phyloP scores from a whole-genome alignment of 2,888 invertebrate genomes.

The Pharmacophagus antenor region DNA sequence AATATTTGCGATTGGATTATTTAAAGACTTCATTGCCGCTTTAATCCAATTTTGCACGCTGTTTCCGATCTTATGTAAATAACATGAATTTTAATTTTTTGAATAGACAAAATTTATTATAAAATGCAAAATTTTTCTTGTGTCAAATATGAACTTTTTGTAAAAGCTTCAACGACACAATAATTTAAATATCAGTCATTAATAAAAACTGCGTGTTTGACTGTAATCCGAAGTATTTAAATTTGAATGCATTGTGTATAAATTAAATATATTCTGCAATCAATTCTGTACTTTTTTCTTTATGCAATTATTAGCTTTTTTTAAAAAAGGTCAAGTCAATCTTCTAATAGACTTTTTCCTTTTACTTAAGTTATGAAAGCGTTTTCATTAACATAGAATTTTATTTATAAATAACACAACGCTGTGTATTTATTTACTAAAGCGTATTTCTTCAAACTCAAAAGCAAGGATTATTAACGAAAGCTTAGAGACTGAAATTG shows the following conservation, averaged over 20 bases:
- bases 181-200: background rate
- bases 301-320: too few species aligned
- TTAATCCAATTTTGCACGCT: background rate
- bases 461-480: background rate
- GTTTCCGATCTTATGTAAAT: background rate
- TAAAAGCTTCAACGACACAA: background rate
- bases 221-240: too few species aligned
- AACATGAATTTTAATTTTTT: background rate
- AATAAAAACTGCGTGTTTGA: too few species aligned
- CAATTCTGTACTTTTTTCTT: too few species aligned
- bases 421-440: background rate
- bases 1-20: constrained; percentile 1
- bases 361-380: background rate
- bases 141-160: background rate
- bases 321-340: background rate
- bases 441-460: background rate
- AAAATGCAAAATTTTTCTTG: background rate
- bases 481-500: background rate
- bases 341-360: background rate
- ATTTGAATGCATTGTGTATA: too few species aligned
- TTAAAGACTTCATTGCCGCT: background rate
- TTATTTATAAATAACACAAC: background rate
- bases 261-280: too few species aligned
- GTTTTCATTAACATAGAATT: background rate
- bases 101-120: background rate